Conservation (phyloP, 1,140 invertebrate species). For the Aphis craccivora region DNA sequence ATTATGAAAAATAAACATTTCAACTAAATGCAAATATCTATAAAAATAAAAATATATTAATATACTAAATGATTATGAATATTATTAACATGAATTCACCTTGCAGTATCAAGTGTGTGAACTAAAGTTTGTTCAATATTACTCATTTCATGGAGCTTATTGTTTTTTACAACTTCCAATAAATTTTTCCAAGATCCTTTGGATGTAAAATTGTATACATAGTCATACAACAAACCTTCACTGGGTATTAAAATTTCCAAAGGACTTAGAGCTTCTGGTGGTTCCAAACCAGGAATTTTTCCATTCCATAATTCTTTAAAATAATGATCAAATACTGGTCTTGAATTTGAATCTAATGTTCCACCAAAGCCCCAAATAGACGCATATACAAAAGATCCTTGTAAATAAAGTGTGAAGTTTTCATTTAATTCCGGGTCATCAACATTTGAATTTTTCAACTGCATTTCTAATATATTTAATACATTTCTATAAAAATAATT, state of each 20-base stretch:
- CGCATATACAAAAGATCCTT: slow-evolving; percentile 79
- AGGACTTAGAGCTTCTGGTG: slow-evolving; percentile 72
- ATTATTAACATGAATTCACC: slow-evolving; percentile 21
- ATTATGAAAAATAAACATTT: slow-evolving; percentile 73
- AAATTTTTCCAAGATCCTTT: slow-evolving; percentile 81
- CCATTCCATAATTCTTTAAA: slow-evolving; percentile 66
- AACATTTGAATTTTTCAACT: slow-evolving; percentile 64
- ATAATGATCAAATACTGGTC: slow-evolving; percentile 78
- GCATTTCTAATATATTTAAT: slow-evolving; percentile 73
- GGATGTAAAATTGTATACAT: slow-evolving; percentile 75
- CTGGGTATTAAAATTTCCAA: slow-evolving; percentile 76
- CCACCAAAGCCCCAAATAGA: slow-evolving; percentile 85
- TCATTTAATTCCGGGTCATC: slow-evolving; percentile 69
- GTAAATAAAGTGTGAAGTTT: slow-evolving; percentile 72
- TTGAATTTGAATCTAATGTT: slow-evolving; percentile 75
- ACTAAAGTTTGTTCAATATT: slow-evolving; percentile 67
- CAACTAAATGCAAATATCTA: slow-evolving; percentile 69
- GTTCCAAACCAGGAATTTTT: slow-evolving; percentile 61
- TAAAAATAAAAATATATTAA: slow-evolving; percentile 70
- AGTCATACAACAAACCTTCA: slow-evolving; percentile 81
- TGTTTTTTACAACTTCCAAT: slow-evolving; percentile 71
- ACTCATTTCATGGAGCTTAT: slow-evolving; percentile 70
- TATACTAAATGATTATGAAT: not conserved
- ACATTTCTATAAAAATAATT: slow-evolving; percentile 67
- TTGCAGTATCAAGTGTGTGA: slow-evolving; percentile 5